A percentile compares a stretch with the other conserved stretches of the same genome.
phyloP scores from a whole-genome alignment of 2,888 invertebrate genomes.

The Lepidocyrtinus sp. region DNA sequence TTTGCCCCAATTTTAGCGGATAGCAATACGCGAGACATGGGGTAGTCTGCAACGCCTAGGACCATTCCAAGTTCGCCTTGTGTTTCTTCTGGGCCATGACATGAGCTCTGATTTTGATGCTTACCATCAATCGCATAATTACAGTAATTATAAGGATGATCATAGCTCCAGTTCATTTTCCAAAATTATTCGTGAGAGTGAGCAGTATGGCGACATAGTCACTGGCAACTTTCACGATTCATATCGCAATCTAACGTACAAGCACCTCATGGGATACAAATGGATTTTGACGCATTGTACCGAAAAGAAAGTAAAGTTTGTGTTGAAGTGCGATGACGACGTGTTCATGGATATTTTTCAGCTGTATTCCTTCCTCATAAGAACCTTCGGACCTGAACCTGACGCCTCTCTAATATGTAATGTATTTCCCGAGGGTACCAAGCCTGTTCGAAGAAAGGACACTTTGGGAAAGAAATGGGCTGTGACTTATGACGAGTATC shows the following conservation, averaged over 20 bases:
- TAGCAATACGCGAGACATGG: constrained; percentile 71
- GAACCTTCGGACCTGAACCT: constrained; percentile 56
- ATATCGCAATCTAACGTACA: constrained; percentile 70
- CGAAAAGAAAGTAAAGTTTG: constrained; percentile 65
- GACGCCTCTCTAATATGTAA: constrained; percentile 69
- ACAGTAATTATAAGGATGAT: too few relatives aligned
- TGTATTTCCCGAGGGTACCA: constrained; percentile 69
- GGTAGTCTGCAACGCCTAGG: constrained; percentile 68
- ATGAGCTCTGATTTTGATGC: too few relatives aligned
- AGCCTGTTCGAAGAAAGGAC: constrained; percentile 59
- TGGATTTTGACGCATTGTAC: constrained; percentile 70
- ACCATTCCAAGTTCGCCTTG: constrained; percentile 65
- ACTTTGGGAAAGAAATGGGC: constrained; percentile 70
- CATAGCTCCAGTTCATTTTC: constrained; percentile 53
- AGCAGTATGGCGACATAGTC: constrained; percentile 65
- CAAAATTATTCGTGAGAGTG: constrained; percentile 69
- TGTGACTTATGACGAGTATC: constrained; percentile 70
- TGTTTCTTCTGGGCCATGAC: constrained; percentile 70
- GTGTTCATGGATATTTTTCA: constrained; percentile 70
- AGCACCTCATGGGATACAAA: constrained; percentile 70
- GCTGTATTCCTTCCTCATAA: constrained; percentile 67
- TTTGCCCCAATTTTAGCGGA: constrained; percentile 70
- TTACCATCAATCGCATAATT: too few relatives aligned
- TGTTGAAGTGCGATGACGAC: constrained; percentile 71
- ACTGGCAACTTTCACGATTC: constrained; percentile 69